Conservation (phyloP, 2,888 invertebrate species). For the Hydraecia micacea region DNA sequence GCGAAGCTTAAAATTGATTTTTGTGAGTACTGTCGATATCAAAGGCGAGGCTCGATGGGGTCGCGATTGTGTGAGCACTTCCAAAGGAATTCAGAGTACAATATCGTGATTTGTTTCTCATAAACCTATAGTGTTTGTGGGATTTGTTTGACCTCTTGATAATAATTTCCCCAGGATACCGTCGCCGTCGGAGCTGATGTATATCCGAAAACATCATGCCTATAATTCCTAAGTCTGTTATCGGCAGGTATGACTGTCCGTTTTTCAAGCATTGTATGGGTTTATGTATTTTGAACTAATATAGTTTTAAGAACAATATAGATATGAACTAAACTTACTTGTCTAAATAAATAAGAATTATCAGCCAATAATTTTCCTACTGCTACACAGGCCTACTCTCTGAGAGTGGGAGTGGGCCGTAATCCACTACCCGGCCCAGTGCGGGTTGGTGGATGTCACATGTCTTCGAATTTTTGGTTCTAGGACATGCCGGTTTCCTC, state of each 20-base stretch:
- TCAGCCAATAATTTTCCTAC: too few relatives aligned
- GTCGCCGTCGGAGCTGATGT: not conserved
- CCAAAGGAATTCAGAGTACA: conserved; percentile 11
- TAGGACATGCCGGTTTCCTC: too few relatives aligned
- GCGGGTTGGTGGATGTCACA: too few relatives aligned
- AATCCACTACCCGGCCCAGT: too few relatives aligned
- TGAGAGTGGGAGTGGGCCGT: too few relatives aligned
- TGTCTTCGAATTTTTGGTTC: too few relatives aligned
- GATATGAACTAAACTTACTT: too few relatives aligned
- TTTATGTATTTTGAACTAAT: too few relatives aligned
- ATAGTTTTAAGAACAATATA: too few relatives aligned
- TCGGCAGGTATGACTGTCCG: not conserved
- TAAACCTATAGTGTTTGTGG: not conserved
- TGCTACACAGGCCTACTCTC: too few relatives aligned
- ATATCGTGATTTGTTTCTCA: conserved; percentile 35
- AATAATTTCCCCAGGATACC: not conserved
- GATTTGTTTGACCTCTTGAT: not conserved
- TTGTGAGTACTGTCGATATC: conserved; percentile 41
- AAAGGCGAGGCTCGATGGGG: conserved; percentile 39
- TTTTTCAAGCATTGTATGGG: not conserved
- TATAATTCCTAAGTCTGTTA: not conserved
- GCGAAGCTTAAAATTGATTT: conserved; percentile 43
- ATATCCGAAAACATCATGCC: not conserved
- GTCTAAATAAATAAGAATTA: too few relatives aligned
- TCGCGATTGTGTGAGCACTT: conserved; percentile 30